phyloP scores from a whole-genome alignment of 2,113 vertebrate genomes.

The Piliocolobus tephrosceles region DNA sequence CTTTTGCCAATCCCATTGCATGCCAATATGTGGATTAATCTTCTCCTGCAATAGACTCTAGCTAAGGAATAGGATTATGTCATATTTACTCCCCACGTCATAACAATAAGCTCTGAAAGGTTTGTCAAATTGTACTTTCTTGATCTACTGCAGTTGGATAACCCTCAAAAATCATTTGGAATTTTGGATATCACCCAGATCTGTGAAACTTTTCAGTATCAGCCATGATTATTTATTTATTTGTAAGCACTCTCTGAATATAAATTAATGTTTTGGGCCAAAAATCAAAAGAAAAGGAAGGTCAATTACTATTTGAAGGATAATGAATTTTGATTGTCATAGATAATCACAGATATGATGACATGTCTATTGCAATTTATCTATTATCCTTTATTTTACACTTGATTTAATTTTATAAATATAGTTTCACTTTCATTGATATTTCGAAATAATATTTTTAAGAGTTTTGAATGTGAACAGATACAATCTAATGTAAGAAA shows the following conservation, averaged over 20 bases:
- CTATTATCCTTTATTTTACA: background rate
- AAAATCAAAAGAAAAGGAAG: background rate
- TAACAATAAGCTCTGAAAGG: background rate
- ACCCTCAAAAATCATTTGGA: background rate
- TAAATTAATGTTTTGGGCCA: background rate
- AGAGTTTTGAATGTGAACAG: background rate
- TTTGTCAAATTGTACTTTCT: background rate
- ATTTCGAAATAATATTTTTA: background rate
- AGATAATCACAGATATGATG: background rate
- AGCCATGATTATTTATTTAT: constrained; percentile 26
- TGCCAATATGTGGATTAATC: background rate
- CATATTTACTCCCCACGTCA: background rate
- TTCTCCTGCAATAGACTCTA: background rate
- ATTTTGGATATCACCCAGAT: background rate
- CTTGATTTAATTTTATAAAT: constrained; percentile 43
- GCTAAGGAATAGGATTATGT: background rate
- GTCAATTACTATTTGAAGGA: background rate
- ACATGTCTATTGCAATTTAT: background rate
- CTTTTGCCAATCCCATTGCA: background rate
- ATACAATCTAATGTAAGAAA: background rate
- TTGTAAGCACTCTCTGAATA: background rate
- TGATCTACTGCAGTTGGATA: background rate
- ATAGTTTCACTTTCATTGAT: background rate
- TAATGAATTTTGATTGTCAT: background rate
- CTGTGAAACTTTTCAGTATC: background rate